Percentiles rank a stretch among this genome's conserved stretches.
These are phyloP conservation scores for Myotis findleyi DNA, from an alignment of 2,797 vertebrate species.

Conservation along the genomic window DNA sequence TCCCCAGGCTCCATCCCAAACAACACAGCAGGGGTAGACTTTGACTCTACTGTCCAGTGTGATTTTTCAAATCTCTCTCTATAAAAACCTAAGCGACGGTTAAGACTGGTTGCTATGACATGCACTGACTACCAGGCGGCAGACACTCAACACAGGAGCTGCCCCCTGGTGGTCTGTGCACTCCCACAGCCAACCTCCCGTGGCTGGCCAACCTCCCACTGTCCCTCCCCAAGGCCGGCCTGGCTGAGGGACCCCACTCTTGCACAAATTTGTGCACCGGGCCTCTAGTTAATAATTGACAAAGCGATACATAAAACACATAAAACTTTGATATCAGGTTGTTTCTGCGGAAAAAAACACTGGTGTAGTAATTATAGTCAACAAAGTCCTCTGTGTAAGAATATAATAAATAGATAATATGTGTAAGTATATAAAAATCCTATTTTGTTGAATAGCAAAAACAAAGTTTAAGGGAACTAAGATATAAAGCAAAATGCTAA, in stretches of 20 bases:
- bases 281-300: background rate
- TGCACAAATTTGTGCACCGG: too few relatives aligned
- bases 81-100: too few relatives aligned
- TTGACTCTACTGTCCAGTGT: background rate
- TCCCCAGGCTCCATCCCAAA: background rate
- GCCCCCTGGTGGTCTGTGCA: too few relatives aligned
- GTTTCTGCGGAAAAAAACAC: background rate
- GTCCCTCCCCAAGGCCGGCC: too few relatives aligned
- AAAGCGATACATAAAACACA: background rate
- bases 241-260: too few relatives aligned
- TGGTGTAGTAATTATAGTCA: background rate
- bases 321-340: background rate
- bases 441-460: background rate
- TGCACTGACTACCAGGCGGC: too few relatives aligned
- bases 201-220: too few relatives aligned
- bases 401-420: background rate
- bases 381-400: background rate
- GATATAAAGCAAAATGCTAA: background rate
- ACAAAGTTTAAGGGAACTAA: background rate
- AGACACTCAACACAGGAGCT: too few relatives aligned
- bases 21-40: background rate
- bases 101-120: too few relatives aligned
- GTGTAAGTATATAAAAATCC: background rate
- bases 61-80: background rate
- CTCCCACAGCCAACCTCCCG: too few relatives aligned